Evolutionary conservation across 2,888 invertebrate genomes (phyloP).

Genomic region (Cryptocheilus praepositus): DNA sequence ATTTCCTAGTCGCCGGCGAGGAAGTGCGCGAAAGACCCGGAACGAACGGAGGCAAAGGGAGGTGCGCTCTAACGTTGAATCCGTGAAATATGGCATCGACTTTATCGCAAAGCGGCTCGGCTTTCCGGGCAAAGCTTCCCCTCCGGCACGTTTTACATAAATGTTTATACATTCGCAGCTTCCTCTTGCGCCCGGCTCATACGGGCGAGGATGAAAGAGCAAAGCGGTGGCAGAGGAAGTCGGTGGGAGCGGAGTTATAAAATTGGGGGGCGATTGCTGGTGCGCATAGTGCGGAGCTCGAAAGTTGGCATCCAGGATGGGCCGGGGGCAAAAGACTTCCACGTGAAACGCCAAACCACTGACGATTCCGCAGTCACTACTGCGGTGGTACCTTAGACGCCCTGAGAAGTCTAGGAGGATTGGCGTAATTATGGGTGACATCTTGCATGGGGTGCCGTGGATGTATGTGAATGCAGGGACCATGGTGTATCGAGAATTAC

Average conservation of each 20-base stretch:
- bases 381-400: too few species aligned
- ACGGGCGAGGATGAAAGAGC: constrained; percentile 7
- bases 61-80: not conserved
- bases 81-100: constrained; percentile 43
- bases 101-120: constrained; percentile 36
- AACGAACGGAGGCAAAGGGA: not conserved
- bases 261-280: too few species aligned
- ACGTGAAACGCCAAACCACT: too few species aligned
- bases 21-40: not conserved
- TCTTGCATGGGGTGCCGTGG: too few species aligned
- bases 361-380: too few species aligned
- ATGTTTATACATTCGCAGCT: constrained; percentile 50
- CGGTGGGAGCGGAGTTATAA: not conserved
- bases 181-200: constrained; percentile 37
- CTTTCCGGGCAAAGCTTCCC: constrained; percentile 23
- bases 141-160: constrained; percentile 41
- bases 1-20: constrained; percentile 29
- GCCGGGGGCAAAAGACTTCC: too few species aligned
- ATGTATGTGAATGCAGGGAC: too few species aligned
- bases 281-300: too few species aligned
- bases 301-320: too few species aligned
- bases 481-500: too few species aligned
- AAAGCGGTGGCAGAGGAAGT: not conserved
- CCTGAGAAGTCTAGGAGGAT: too few species aligned
- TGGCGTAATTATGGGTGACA: too few species aligned